Evolutionary conservation across 2,888 invertebrate species (phyloP), one percentile per base, ranked within the genome.

Genomic region (Pyrrhia umbra): DNA sequence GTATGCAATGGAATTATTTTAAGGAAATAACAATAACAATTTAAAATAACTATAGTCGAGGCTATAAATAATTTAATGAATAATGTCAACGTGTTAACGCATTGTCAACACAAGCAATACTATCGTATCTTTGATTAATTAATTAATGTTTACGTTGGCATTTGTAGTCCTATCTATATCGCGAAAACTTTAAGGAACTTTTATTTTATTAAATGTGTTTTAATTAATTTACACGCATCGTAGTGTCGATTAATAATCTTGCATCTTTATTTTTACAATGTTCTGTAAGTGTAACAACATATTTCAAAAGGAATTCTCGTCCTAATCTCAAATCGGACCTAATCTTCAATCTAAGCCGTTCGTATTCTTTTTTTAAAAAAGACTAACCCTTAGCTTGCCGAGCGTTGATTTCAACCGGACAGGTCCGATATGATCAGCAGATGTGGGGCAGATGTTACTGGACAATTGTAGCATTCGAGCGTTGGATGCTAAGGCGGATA

Each of bases 351-450:
- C 69, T 58, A 75, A 76, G 59, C 56, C 64, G 70, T 59, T 62
- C 67, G 56, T 56, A 67, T 73, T 77, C 68, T 74, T 79, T 79
- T 76, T 75, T 68, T 43, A 69, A 20, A 73, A 51, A 56, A 60
- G 75, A 73, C 54, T 86, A 90, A 92, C 93, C 92, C 93, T 90
- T 90, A 83, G 80, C 72, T 64, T 64, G 68, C 66, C 80, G 78
- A 80, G 81, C 86, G 80, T 83, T 84, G 89, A 90, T 90, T 89
- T 86, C 84, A 82, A 86, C 86, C 84, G 88, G 90, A 88, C 93
- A 92, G 88, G 88, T 88, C 86, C 88, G 92, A 92, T 93, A 88
- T 91, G 90, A 93, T 93, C 94, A 84, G 75, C 93, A 94, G 93
- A 93, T 94, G 94, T 86, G 83, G 68, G 89, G 90, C 94, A 93